Evolutionary conservation across 2,113 vertebrate species (phyloP).

Genomic region (Salvelinus fontinalis): DNA sequence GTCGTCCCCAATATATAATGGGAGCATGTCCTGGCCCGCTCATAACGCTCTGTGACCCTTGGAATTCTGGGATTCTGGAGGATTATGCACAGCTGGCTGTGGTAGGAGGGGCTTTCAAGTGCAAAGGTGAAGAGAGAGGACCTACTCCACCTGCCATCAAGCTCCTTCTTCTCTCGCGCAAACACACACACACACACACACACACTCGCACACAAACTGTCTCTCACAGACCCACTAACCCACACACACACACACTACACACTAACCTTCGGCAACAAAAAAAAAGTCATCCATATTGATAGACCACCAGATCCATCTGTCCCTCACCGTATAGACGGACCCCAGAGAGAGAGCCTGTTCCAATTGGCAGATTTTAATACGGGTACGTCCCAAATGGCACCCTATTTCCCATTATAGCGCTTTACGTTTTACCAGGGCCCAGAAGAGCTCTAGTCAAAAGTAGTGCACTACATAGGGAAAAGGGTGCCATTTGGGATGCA

Average conservation of each 20-base stretch:
- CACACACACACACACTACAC: not conserved
- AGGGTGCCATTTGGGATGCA: no score
- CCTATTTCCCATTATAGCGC: no score
- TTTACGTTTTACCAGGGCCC: no score
- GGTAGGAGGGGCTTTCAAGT: not conserved
- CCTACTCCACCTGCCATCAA: not conserved
- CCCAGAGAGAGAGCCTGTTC: not conserved
- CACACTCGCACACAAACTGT: not conserved
- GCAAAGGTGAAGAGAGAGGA: not conserved
- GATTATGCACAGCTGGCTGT: not conserved
- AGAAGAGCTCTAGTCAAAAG: no score
- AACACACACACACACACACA: not conserved
- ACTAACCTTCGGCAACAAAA: not conserved
- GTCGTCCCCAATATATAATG: not conserved
- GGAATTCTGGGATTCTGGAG: not conserved
- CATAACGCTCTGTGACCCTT: not conserved
- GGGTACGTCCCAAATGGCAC: no score
- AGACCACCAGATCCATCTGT: not conserved
- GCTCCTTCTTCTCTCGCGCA: not conserved
- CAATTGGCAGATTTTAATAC: not conserved
- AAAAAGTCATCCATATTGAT: conserved; percentile 3
- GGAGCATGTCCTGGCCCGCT: not conserved
- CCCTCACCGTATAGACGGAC: not conserved
- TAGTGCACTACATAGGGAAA: no score
- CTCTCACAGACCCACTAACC: not conserved